phyloP scores from a whole-genome alignment of 1,140 invertebrate species.

The Cyrtorhinus lividipennis region DNA sequence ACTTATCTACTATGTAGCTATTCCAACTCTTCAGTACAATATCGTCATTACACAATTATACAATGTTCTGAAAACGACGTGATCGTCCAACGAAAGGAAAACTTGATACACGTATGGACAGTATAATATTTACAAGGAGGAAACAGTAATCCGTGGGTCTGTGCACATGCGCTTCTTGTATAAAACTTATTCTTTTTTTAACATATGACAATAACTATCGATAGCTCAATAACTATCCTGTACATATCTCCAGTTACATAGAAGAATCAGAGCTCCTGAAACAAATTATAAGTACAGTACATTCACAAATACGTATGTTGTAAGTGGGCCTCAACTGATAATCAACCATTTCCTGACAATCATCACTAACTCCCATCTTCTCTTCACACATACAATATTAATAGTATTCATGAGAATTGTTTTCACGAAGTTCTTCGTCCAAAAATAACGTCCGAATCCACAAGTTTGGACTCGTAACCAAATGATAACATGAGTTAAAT shows the following conservation, averaged over 20 bases:
- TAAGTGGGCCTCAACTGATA: too few species aligned
- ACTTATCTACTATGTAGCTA: background rate
- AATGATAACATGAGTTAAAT: too few species aligned
- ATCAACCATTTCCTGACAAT: too few species aligned
- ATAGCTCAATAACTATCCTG: background rate
- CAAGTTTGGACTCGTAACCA: too few species aligned
- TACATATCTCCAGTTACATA: background rate
- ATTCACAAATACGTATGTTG: too few species aligned
- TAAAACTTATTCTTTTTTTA: background rate
- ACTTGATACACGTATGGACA: background rate
- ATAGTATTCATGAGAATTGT: too few species aligned
- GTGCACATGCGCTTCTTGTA: background rate
- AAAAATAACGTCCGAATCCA: too few species aligned
- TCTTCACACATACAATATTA: too few species aligned
- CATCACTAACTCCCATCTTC: too few species aligned
- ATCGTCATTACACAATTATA: background rate
- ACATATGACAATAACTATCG: background rate
- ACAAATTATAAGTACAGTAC: too few species aligned
- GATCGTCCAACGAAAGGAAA: background rate
- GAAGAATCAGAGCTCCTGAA: too few species aligned
- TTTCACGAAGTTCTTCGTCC: too few species aligned
- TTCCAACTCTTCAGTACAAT: slow-evolving; percentile 5
- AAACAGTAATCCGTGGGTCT: background rate
- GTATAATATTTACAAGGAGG: background rate
- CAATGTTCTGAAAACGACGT: background rate